Conservation (phyloP, 2,888 invertebrate genomes). For the Idaea biselata region DNA sequence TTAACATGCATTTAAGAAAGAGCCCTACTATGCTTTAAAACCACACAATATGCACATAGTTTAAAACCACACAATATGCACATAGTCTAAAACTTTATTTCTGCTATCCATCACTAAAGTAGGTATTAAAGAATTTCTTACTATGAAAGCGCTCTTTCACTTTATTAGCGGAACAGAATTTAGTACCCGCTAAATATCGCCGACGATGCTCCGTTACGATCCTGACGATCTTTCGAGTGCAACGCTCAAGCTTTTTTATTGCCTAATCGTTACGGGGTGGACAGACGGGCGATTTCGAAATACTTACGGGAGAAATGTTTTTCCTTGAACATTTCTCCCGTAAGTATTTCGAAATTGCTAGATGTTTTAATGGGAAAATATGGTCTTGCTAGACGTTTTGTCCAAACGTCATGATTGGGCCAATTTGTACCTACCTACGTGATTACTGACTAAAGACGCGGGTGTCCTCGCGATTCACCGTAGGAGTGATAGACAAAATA, state of each 20-base stretch:
- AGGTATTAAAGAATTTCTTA: neutral
- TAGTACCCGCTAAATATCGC: neutral
- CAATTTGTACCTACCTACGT: too few species aligned
- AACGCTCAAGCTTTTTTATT: slow-evolving; percentile 32
- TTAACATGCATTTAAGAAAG: neutral
- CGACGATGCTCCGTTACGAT: slow-evolving; percentile 7
- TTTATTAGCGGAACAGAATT: neutral
- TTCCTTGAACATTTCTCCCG: too few species aligned
- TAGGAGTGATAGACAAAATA: too few species aligned
- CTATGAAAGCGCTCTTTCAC: neutral
- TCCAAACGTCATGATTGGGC: too few species aligned
- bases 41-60: neutral
- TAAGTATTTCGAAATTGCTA: too few species aligned
- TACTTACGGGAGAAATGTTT: neutral
- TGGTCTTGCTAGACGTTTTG: too few species aligned
- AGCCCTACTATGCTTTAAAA: too few species aligned
- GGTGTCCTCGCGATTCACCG: too few species aligned
- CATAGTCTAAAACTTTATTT: too few species aligned
- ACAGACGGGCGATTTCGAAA: slow-evolving; percentile 2
- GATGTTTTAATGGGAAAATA: too few species aligned
- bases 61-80: neutral
- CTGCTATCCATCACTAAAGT: neutral
- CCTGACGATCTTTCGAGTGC: slow-evolving; percentile 16
- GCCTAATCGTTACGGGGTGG: slow-evolving; percentile 33
- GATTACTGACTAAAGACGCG: too few species aligned